Percentiles rank a stretch among this genome's conserved stretches.
These are phyloP conservation scores for Gymnocypris eckloni DNA, from an alignment of 2,797 vertebrate genomes.

Conservation along the genomic window DNA sequence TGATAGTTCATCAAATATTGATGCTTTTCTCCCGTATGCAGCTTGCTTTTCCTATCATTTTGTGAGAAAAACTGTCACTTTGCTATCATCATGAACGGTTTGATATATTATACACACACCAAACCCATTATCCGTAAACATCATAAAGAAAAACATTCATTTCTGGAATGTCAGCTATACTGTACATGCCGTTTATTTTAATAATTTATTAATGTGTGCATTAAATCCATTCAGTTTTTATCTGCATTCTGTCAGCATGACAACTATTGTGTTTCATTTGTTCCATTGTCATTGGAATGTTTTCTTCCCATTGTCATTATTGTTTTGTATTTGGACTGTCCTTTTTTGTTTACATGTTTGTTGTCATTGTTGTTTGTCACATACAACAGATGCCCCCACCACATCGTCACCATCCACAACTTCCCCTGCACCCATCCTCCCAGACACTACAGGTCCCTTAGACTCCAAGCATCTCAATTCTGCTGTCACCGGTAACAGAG, in stretches of 20 bases:
- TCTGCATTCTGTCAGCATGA: conserved; percentile 44
- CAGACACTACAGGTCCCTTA: conserved; percentile 93
- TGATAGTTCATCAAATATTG: conserved; percentile 31
- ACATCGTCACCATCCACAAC: conserved; percentile 95
- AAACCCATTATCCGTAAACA: conserved; percentile 34
- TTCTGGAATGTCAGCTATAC: conserved; percentile 7
- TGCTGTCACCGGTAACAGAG: conserved; percentile 89
- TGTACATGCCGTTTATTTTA: conserved; percentile 3
- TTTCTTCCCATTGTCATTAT: conserved; percentile 45
- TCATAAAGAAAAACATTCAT: conserved; percentile 17
- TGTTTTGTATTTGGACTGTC: conserved; percentile 61
- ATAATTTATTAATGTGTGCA: conserved; percentile 37
- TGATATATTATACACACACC: conserved; percentile 21
- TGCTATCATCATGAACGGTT: background rate
- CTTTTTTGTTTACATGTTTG: conserved; percentile 72
- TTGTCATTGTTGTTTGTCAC: conserved; percentile 81
- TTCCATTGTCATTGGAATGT: conserved; percentile 53
- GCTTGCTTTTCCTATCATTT: background rate
- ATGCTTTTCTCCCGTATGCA: conserved; percentile 16
- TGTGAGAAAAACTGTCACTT: conserved; percentile 25
- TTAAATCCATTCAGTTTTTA: conserved; percentile 43
- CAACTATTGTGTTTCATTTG: conserved; percentile 51
- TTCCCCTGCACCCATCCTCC: conserved; percentile 91
- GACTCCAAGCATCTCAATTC: conserved; percentile 88
- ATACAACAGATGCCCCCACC: conserved; percentile 93